Base-by-base conservation (phyloP, 1,140 invertebrate species). In the Drosophila nasuta region DNA sequence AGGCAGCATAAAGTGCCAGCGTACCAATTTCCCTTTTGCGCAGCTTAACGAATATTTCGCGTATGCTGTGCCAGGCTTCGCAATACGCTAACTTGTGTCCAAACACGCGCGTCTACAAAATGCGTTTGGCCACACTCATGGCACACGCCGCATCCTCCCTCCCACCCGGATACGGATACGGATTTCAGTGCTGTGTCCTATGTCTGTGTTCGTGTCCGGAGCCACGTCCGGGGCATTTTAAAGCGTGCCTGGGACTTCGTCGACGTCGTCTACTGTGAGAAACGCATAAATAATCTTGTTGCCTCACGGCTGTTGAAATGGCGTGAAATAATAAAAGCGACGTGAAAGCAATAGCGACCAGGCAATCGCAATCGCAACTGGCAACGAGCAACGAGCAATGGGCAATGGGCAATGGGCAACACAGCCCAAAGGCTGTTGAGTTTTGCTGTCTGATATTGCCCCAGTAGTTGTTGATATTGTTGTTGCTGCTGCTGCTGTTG, bases 211-310 rank as follows among this genome's bases (percentile, higher is more conserved):
- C 25, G 38, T 54, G 62, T 51, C 13, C 30, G 57, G 38, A 59
- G 48, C 25, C 38, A 11, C 20, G 63, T 63, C 49, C 35, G 64
- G 66, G 65, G 58, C 56, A 86, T 81, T 87, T 87, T 79, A 88
- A 87, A 87, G 83, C 79, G 77, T 80, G 72, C 83, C 60, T 88
- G 83, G 73, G 83, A 82, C 77, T 79, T 43, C 35, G 35, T 38
- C 35, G 67, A 35, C 35, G 35, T 38, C 35, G 67, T 71, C 59
- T 66, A 51, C 58, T 41, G 65, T 57, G 75, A 69, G 71, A 76
- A 91, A 83, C 80, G 80, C 82, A 91, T 91, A 91, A 91, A 91
- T 91, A 91, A 91, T 91, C 87, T 91, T 91, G 87, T 91, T 91
- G 87, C 87, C 71, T 91, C 75, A 88, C 87, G 82, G 87, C 88